Evolutionary conservation across 2,888 invertebrate species (phyloP).

Genomic region (Melinaea menophilus): DNA sequence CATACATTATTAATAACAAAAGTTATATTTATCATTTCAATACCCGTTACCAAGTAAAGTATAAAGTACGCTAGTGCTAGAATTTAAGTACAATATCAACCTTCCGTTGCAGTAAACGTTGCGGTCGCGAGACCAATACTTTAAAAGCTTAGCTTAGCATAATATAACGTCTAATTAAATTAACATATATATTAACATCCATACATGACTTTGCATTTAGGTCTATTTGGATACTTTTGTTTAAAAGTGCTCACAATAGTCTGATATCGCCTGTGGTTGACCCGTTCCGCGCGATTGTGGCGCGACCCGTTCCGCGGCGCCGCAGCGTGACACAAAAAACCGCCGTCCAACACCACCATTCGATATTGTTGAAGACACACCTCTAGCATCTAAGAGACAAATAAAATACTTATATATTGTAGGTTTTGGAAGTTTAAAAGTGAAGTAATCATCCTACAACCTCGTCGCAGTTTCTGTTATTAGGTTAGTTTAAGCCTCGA

Average conservation of each 20-base stretch:
- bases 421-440: background rate
- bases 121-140: background rate
- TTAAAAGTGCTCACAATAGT: conserved; percentile 67
- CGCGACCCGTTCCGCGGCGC: conserved; percentile 54
- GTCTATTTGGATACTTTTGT: conserved; percentile 67
- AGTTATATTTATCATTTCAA: too few relatives aligned
- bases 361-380: conserved; percentile 85
- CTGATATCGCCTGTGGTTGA: conserved; percentile 71
- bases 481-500: too few relatives aligned
- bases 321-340: conserved; percentile 83
- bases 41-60: too few relatives aligned
- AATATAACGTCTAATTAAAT: background rate
- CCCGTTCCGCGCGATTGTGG: conserved; percentile 45
- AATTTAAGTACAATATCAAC: too few relatives aligned
- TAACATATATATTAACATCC: conserved; percentile 31
- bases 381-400: conserved; percentile 81
- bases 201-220: conserved; percentile 57
- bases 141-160: background rate
- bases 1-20: too few relatives aligned
- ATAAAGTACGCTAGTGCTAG: too few relatives aligned
- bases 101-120: background rate
- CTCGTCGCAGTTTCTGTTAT: too few relatives aligned
- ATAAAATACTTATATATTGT: background rate
- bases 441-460: too few relatives aligned
- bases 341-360: conserved; percentile 84